phyloP scores from a whole-genome alignment of 1,140 invertebrate genomes.

The Portunus trituberculatus region DNA sequence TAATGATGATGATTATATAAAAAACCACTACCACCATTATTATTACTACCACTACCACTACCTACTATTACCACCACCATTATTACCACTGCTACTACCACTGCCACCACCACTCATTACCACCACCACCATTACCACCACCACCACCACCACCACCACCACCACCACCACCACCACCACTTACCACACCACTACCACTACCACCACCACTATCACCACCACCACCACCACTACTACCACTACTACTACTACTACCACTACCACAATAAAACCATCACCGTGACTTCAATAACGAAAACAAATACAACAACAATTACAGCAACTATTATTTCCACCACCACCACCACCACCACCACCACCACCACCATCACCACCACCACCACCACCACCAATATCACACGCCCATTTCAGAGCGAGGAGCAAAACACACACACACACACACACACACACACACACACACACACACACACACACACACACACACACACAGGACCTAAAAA shows the following conservation, averaged over 20 bases:
- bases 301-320: not conserved
- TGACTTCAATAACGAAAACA: too few species aligned
- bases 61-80: not conserved
- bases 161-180: not conserved
- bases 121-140: not conserved
- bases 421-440: slow-evolving; percentile 9
- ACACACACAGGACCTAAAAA: not conserved
- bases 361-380: not conserved
- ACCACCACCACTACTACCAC: not conserved
- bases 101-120: too few species aligned
- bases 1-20: not conserved
- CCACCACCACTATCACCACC: not conserved
- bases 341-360: not conserved
- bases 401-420: not conserved
- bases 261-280: not conserved
- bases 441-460: slow-evolving; percentile 4
- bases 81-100: not conserved
- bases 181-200: not conserved
- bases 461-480: slow-evolving; percentile 20
- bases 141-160: not conserved
- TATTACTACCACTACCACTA: not conserved
- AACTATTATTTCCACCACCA: not conserved
- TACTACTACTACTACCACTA: not conserved
- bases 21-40: not conserved
- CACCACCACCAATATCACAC: not conserved